Percentiles rank a stretch among this genome's conserved stretches.
Evolutionary conservation across 23 tunicate genomes (phyloP).

Genomic region (Halocynthia roretzi): DNA sequence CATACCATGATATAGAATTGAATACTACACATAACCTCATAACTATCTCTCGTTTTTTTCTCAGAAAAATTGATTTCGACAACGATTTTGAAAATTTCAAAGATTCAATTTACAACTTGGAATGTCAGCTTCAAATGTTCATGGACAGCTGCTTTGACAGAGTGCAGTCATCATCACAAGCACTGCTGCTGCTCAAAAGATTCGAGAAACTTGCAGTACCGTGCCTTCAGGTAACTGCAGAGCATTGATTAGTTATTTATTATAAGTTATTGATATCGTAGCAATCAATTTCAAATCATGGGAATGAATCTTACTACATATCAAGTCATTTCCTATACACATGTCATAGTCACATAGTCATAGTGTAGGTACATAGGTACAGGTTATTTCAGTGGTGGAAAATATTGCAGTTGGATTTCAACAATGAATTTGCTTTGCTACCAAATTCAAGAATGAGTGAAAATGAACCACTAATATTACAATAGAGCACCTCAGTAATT

Average conservation of each 20-base stretch:
- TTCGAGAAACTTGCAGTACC: conserved; percentile 86
- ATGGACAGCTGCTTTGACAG: conserved; percentile 90
- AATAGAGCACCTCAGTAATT: not conserved
- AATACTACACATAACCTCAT: not conserved
- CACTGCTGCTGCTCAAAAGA: conserved; percentile 62
- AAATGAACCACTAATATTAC: not conserved
- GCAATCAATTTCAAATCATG: not conserved
- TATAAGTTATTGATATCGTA: not conserved
- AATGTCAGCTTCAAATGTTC: conserved; percentile 81
- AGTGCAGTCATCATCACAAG: conserved; percentile 74
- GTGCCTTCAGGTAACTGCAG: conserved; percentile 55
- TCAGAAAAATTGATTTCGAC: conserved; percentile 94
- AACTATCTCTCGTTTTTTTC: not conserved
- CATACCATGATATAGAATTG: no score
- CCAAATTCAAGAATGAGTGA: not conserved
- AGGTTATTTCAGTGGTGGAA: not conserved
- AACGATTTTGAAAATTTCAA: conserved; percentile 89
- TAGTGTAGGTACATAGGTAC: not conserved
- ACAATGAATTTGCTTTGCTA: not conserved
- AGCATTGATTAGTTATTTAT: no score
- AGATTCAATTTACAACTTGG: conserved; percentile 64
- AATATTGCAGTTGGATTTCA: not conserved
- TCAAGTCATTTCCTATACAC: no score
- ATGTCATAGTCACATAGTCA: no score
- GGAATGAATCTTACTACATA: no score